A percentile compares a stretch with the other conserved stretches of the same genome.
These are phyloP conservation scores for Oeneis ivallda DNA, from an alignment of 2,888 invertebrate genomes.

Conservation along the genomic window DNA sequence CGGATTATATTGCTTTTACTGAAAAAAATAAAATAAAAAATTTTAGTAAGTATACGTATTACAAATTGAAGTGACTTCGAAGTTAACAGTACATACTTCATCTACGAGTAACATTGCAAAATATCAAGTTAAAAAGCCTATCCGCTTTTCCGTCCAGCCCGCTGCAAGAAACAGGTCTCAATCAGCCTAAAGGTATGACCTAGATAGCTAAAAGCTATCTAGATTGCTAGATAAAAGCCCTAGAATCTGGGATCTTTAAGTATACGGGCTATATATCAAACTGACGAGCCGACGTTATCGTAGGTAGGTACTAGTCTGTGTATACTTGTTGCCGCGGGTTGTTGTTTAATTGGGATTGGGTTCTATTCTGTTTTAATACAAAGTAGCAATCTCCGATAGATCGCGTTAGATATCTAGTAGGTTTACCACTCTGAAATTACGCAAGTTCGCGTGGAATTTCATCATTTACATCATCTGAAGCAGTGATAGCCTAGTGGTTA, in stretches of 20 bases:
- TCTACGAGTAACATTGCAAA: neutral
- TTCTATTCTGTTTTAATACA: neutral
- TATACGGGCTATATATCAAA: conserved; percentile 41
- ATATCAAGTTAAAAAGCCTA: conserved; percentile 14
- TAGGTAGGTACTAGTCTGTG: conserved; percentile 9
- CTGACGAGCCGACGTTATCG: conserved; percentile 33
- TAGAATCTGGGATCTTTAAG: conserved; percentile 43
- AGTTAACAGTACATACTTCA: neutral
- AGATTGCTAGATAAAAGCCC: conserved; percentile 44
- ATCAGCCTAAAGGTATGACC: conserved; percentile 46
- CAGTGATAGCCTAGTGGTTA: too few relatives aligned
- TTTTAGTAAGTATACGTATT: too few relatives aligned
- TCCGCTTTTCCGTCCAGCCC: conserved; percentile 2
- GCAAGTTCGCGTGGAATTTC: too few relatives aligned
- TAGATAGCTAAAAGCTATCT: conserved; percentile 39
- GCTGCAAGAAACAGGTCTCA: conserved; percentile 26
- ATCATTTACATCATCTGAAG: too few relatives aligned
- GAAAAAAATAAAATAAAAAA: too few relatives aligned
- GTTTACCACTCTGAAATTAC: too few relatives aligned
- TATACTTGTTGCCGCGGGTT: conserved; percentile 25
- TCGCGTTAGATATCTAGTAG: neutral
- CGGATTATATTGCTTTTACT: too few relatives aligned
- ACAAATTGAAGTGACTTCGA: neutral
- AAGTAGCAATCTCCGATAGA: neutral
- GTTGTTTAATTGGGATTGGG: conserved; percentile 3